phyloP scores from a whole-genome alignment of 2,888 invertebrate genomes.

The Gryllus longicercus region DNA sequence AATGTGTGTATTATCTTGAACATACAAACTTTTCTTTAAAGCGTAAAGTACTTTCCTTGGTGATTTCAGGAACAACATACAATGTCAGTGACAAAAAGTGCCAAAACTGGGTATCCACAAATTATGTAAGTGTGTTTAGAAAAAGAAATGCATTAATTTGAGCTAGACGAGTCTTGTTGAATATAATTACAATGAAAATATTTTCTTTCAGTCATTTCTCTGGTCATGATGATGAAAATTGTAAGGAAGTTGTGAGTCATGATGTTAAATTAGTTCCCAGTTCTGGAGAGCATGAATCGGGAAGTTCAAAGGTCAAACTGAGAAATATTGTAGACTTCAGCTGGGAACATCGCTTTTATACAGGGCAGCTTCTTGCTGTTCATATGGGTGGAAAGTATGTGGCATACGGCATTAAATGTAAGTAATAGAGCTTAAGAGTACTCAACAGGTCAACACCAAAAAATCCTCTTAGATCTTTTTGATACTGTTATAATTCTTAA shows the following conservation, averaged over 20 bases:
- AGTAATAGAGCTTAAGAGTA: slow-evolving; percentile 35
- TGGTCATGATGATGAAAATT: slow-evolving; percentile 58
- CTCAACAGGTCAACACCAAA: no score
- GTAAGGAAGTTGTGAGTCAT: slow-evolving; percentile 55
- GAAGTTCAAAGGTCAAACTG: slow-evolving; percentile 85
- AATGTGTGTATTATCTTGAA: no score
- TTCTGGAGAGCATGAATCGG: slow-evolving; percentile 70
- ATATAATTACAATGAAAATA: not conserved
- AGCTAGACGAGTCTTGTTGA: no score
- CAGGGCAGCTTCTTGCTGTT: slow-evolving; percentile 83
- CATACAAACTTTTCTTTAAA: no score
- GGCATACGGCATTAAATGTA: slow-evolving; percentile 90
- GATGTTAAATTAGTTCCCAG: slow-evolving; percentile 70
- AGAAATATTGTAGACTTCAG: slow-evolving; percentile 87
- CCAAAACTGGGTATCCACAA: no score
- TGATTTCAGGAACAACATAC: no score
- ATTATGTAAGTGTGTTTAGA: no score
- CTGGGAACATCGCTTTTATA: slow-evolving; percentile 86
- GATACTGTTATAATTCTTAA: no score
- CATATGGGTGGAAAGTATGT: slow-evolving; percentile 81
- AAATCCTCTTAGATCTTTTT: no score
- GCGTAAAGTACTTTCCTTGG: no score
- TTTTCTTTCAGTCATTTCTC: slow-evolving; percentile 54
- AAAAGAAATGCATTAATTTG: no score
- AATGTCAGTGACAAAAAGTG: no score